Percentiles rank a stretch among this genome's conserved stretches.
phyloP scores from a whole-genome alignment of 2,113 vertebrate species.

The Propithecus coquereli region DNA sequence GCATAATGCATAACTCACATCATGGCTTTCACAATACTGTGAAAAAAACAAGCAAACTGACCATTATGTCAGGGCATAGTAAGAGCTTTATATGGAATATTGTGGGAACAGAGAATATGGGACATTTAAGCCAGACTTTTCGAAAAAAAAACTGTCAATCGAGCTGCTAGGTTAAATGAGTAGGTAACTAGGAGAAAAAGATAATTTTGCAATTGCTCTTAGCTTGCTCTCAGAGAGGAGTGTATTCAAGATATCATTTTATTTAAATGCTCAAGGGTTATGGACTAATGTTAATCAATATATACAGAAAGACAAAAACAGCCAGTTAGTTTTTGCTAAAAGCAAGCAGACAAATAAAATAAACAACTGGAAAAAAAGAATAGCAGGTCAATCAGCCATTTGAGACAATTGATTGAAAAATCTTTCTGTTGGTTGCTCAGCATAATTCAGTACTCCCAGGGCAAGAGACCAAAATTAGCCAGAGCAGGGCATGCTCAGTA shows the following conservation, averaged over 20 bases:
- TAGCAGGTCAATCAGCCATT: not conserved
- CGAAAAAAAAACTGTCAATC: not conserved
- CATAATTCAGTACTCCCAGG: not conserved
- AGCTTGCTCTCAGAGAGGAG: not conserved
- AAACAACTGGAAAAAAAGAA: not conserved
- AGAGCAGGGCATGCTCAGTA: not conserved
- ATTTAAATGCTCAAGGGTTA: not conserved
- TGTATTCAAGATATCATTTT: not conserved
- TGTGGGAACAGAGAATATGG: not conserved
- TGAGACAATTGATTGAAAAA: constrained; percentile 25
- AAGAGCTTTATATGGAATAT: not conserved
- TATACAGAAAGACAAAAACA: not conserved
- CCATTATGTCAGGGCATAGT: not conserved
- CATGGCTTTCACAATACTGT: not conserved
- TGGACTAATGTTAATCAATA: not conserved
- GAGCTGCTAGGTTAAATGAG: not conserved
- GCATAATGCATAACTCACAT: not conserved
- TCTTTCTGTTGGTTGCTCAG: not conserved
- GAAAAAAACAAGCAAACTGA: not conserved
- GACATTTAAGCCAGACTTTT: not conserved
- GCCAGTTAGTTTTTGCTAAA: not conserved
- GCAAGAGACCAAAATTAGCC: not conserved
- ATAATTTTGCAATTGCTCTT: not conserved
- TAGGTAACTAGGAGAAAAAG: not conserved
- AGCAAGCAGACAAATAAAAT: not conserved